Conservation (phyloP, 2,888 invertebrate genomes). For the Nephrotoma flavescens region DNA sequence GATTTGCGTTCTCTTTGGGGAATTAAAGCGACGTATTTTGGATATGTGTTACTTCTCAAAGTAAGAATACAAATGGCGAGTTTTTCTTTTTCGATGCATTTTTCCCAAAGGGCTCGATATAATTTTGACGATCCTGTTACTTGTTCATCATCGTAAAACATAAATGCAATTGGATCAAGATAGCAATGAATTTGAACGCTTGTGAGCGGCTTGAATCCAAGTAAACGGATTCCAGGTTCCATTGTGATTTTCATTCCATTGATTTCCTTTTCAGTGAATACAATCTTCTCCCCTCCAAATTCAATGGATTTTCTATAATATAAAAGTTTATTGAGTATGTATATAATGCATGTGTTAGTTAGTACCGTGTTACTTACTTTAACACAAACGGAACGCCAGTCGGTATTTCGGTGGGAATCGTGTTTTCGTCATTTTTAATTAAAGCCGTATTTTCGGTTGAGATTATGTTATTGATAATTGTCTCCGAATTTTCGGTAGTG, state of each 20-base stretch:
- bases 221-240: constrained; percentile 38
- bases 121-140: constrained; percentile 48
- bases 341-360: background rate
- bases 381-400: too few relatives aligned
- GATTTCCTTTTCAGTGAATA: constrained; percentile 36
- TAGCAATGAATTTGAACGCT: constrained; percentile 21
- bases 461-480: too few relatives aligned
- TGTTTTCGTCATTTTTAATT: too few relatives aligned
- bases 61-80: constrained; percentile 49
- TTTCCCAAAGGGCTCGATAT: constrained; percentile 50
- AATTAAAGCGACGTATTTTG: constrained; percentile 40
- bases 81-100: constrained; percentile 43
- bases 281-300: constrained; percentile 34
- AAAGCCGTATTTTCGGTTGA: too few relatives aligned
- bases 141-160: constrained; percentile 52
- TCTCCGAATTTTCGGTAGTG: too few relatives aligned
- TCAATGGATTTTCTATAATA: constrained; percentile 14
- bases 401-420: too few relatives aligned
- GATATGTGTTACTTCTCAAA: constrained; percentile 39
- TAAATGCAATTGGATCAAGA: constrained; percentile 46
- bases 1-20: constrained; percentile 33
- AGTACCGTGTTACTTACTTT: too few relatives aligned
- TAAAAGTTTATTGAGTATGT: background rate
- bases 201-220: constrained; percentile 45
- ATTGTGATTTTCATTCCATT: constrained; percentile 36